Evolutionary conservation across 2,888 invertebrate species (phyloP).

Genomic region (Drosophila neonasuta): DNA sequence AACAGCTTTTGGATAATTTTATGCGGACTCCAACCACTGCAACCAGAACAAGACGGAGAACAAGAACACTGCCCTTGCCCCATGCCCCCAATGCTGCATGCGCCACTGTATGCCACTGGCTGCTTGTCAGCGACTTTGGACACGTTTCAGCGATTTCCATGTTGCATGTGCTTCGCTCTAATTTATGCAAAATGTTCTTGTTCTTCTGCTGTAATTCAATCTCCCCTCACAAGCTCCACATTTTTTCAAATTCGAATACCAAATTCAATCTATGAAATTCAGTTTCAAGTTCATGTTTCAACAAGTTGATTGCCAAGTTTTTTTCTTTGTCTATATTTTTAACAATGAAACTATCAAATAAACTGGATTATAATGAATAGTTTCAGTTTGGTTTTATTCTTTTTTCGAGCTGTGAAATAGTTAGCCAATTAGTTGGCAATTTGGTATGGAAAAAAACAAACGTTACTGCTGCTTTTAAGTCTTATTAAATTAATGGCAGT

Average conservation of each 20-base stretch:
- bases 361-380: constrained; percentile 30
- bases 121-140: constrained; percentile 61
- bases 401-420: constrained; percentile 21
- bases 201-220: constrained; percentile 62
- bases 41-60: constrained; percentile 9
- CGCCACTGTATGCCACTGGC: constrained; percentile 15
- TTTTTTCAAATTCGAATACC: constrained; percentile 7
- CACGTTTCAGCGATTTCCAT: constrained; percentile 71
- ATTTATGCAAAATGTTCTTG: constrained; percentile 74
- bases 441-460: constrained; percentile 14
- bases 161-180: constrained; percentile 68
- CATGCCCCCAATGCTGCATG: constrained; percentile 2
- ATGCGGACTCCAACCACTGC: constrained; percentile 48
- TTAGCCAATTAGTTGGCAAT: constrained; percentile 29
- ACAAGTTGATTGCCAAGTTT: constrained; percentile 52
- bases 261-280: constrained; percentile 19
- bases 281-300: constrained; percentile 44
- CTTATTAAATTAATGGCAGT: constrained; percentile 37
- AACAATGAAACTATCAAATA: constrained; percentile 13
- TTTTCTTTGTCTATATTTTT: constrained; percentile 32
- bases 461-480: constrained; percentile 14
- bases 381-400: not conserved
- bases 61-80: constrained; percentile 16
- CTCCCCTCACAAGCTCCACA: not conserved
- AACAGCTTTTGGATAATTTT: constrained; percentile 73